These are phyloP conservation scores for Melinaea menophilus DNA, from an alignment of 2,888 invertebrate species.

Conservation along the genomic window DNA sequence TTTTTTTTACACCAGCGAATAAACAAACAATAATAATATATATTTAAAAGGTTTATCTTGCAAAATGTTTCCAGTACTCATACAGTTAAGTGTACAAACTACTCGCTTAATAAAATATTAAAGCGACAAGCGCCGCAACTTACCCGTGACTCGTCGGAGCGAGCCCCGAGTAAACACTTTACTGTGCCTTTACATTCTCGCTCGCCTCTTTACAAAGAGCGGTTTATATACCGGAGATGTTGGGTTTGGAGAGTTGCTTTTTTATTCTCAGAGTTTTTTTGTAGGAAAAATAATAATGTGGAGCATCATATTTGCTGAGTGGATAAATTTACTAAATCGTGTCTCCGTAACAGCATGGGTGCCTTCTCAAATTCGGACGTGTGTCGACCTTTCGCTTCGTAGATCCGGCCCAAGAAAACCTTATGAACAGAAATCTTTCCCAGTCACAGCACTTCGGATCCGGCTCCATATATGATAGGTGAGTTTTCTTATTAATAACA, in stretches of 20 bases:
- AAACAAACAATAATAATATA: too few relatives aligned
- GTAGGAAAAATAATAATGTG: not conserved
- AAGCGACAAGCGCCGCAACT: constrained; percentile 24
- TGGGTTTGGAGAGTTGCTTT: not conserved
- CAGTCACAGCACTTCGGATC: constrained; percentile 85
- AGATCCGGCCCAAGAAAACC: constrained; percentile 88
- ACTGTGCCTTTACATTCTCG: constrained; percentile 11
- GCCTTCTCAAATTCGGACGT: constrained; percentile 90
- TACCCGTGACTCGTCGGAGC: constrained; percentile 10
- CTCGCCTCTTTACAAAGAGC: constrained; percentile 9
- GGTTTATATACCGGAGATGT: constrained; percentile 4
- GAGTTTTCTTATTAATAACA: constrained; percentile 7
- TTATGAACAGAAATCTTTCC: constrained; percentile 86
- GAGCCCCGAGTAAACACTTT: constrained; percentile 17
- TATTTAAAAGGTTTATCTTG: too few relatives aligned
- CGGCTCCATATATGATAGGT: constrained; percentile 90
- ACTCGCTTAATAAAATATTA: constrained; percentile 31
- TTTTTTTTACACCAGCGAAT: too few relatives aligned
- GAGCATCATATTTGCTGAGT: not conserved
- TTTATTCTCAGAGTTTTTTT: not conserved
- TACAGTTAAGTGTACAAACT: constrained; percentile 23
- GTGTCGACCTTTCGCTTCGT: constrained; percentile 91
- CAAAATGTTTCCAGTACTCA: not conserved
- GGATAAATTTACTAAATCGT: not conserved
- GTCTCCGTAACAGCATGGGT: constrained; percentile 81